phyloP scores from a whole-genome alignment of 2,113 vertebrate genomes.

The Oncorhynchus nerka region DNA sequence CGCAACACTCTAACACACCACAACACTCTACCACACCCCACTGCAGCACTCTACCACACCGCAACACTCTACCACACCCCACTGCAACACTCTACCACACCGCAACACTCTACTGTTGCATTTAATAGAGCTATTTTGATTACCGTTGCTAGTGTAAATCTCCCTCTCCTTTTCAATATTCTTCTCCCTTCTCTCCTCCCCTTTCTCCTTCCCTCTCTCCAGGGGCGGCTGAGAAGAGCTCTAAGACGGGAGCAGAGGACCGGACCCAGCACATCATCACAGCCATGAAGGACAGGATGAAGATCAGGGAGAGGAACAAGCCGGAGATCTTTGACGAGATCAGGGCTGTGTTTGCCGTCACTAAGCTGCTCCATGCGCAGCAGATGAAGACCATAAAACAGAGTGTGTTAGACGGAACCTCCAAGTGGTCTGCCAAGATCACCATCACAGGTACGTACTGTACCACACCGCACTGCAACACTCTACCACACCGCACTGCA shows the following conservation, averaged over 20 bases:
- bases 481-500: too few species aligned
- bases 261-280: constrained; percentile 95
- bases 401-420: constrained; percentile 92
- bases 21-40: too few species aligned
- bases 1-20: too few species aligned
- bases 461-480: not conserved
- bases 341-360: constrained; percentile 81
- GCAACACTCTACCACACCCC: too few species aligned
- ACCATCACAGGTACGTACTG: constrained; percentile 83
- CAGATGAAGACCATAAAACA: constrained; percentile 97
- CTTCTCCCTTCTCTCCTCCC: not conserved
- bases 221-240: constrained; percentile 98
- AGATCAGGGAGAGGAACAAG: constrained; percentile 95
- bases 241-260: constrained; percentile 92
- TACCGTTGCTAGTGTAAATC: too few species aligned
- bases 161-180: not conserved
- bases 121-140: too few species aligned
- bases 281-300: constrained; percentile 98
- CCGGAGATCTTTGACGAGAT: constrained; percentile 97
- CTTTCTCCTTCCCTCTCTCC: not conserved
- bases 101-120: too few species aligned
- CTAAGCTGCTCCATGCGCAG: constrained; percentile 84
- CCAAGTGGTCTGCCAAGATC: constrained; percentile 98
- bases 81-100: too few species aligned
- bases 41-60: too few species aligned